Percentiles rank a stretch among this genome's conserved stretches.
Evolutionary conservation across 64 coral and sea anemone genomes (phyloP).

Genomic region (Dendrophyllia cribrosa): DNA sequence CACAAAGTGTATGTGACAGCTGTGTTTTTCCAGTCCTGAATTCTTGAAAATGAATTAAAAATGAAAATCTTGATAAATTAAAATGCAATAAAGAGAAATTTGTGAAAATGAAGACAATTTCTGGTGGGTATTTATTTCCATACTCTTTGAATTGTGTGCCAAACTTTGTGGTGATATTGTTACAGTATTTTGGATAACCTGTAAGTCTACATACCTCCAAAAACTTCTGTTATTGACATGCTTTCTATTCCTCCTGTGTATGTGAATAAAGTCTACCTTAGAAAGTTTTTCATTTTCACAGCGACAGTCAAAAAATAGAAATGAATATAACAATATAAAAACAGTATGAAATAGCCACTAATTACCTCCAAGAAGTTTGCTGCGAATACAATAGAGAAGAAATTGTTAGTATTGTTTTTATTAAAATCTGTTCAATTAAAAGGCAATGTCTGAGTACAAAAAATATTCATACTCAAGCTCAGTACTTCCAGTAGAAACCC

Average conservation of each 20-base stretch:
- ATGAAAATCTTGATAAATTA: no score
- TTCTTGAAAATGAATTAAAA: constrained; percentile 58
- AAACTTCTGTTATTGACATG: constrained; percentile 99
- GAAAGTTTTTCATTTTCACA: background rate
- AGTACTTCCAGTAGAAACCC: constrained; percentile 88
- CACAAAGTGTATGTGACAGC: constrained; percentile 97
- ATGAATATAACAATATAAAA: background rate
- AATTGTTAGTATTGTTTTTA: background rate
- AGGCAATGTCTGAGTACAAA: no score
- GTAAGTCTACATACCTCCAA: constrained; percentile 84
- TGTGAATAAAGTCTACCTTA: background rate
- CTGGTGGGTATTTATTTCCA: background rate
- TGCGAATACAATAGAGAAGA: constrained; percentile 14
- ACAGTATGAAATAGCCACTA: background rate
- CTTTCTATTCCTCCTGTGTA: constrained; percentile 96
- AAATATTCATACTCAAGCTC: constrained; percentile 85
- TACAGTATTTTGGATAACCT: background rate
- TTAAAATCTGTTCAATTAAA: no score
- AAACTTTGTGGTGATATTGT: background rate
- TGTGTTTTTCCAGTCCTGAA: constrained; percentile 99
- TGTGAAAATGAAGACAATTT: background rate
- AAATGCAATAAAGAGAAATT: no score
- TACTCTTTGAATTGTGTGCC: no score
- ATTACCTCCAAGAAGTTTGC: constrained; percentile 97
- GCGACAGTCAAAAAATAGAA: background rate